Evolutionary conservation across 2,113 vertebrate genomes (phyloP).

Genomic region (Eulemur macaco): DNA sequence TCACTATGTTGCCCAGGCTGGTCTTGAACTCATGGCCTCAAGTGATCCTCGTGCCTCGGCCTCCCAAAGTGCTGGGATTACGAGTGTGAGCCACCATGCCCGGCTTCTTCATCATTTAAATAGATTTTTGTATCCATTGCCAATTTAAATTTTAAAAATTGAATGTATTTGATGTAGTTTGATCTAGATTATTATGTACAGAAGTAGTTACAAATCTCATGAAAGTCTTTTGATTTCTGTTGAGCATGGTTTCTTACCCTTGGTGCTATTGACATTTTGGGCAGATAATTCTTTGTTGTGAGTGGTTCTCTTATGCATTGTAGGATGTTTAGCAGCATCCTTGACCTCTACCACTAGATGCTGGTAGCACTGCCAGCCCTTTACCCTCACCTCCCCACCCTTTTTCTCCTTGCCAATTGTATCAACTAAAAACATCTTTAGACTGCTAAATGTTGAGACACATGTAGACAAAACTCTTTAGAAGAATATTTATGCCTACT

Average conservation of each 20-base stretch:
- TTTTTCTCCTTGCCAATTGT: not conserved
- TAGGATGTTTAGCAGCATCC: not conserved
- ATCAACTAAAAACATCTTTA: not conserved
- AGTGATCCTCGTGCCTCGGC: too few species aligned
- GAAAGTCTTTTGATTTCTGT: conserved; percentile 18
- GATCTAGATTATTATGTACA: not conserved
- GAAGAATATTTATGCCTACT: not conserved
- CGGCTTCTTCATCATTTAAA: not conserved
- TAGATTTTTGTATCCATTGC: not conserved
- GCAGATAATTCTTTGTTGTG: not conserved
- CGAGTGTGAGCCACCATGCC: too few species aligned
- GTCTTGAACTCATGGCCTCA: too few species aligned
- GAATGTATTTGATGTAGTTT: not conserved
- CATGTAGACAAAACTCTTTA: not conserved
- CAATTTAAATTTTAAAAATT: not conserved
- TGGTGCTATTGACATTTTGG: not conserved
- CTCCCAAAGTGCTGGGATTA: too few species aligned
- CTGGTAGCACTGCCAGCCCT: not conserved
- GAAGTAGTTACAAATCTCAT: not conserved
- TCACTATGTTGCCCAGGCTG: too few species aligned
- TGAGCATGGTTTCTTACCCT: not conserved
- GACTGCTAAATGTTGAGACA: not conserved
- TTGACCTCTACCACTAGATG: not conserved
- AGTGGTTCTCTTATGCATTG: not conserved
- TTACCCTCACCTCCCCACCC: not conserved